Conservation (phyloP, 2,888 invertebrate species). For the Pemphredon lugubris region DNA sequence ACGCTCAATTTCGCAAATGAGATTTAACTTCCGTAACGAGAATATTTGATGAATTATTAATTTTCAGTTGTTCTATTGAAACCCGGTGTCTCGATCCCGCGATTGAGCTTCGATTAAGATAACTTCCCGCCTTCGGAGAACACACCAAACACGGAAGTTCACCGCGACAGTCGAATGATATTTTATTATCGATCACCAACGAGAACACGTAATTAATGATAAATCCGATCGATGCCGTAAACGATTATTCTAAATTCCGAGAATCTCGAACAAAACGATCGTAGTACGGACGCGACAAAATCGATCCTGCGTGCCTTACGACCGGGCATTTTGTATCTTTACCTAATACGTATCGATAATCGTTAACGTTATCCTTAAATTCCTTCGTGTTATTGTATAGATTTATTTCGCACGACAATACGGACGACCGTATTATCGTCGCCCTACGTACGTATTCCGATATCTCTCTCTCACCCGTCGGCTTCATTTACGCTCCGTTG, state of each 20-base stretch:
- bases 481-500: slow-evolving; percentile 30
- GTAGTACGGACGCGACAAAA: no score
- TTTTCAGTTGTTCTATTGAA: no score
- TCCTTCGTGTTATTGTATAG: slow-evolving; percentile 64
- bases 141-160: background rate
- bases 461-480: slow-evolving; percentile 22
- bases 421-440: slow-evolving; percentile 36
- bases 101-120: no score
- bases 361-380: slow-evolving; percentile 58
- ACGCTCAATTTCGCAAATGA: no score
- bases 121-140: background rate
- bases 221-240: no score
- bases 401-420: slow-evolving; percentile 42
- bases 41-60: no score
- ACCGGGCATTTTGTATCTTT: slow-evolving; percentile 22
- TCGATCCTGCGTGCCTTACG: slow-evolving; percentile 31
- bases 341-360: slow-evolving; percentile 40
- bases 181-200: background rate
- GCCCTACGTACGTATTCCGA: slow-evolving; percentile 46
- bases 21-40: no score
- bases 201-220: no score
- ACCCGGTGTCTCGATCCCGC: no score
- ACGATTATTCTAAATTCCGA: no score
- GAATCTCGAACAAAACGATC: no score
- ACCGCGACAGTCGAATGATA: background rate